phyloP scores from a whole-genome alignment of 2,888 invertebrate species.

The Diaperis boleti region DNA sequence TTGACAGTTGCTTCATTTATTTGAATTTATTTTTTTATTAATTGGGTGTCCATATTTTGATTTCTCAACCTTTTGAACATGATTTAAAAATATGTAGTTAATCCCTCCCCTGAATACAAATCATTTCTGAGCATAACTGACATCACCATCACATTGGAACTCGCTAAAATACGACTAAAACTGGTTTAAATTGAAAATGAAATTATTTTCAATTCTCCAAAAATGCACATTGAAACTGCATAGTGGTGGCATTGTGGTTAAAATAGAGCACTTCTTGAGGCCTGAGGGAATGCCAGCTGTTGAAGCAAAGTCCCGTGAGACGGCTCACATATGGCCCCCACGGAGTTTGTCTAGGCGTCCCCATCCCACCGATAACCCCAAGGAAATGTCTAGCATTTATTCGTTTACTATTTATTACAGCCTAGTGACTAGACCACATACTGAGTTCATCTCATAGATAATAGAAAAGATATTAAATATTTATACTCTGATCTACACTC shows the following conservation, averaged over 20 bases:
- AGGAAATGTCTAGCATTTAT: constrained; percentile 45
- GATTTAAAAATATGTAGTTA: too few species aligned
- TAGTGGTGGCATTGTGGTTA: not conserved
- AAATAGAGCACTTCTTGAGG: constrained; percentile 11
- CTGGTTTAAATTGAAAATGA: not conserved
- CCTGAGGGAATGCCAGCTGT: constrained; percentile 43
- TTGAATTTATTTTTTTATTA: too few species aligned
- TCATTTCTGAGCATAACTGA: too few species aligned
- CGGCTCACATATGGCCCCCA: constrained; percentile 37
- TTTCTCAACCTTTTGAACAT: too few species aligned
- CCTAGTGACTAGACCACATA: constrained; percentile 39
- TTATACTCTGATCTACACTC: constrained; percentile 3
- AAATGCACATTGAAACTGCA: not conserved
- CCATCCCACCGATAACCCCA: constrained; percentile 50
- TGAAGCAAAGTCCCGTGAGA: constrained; percentile 36
- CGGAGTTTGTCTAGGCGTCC: constrained; percentile 43
- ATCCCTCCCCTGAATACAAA: too few species aligned
- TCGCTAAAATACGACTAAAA: too few species aligned
- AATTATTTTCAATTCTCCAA: not conserved
- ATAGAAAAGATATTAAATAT: constrained; percentile 38
- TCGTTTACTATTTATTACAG: constrained; percentile 40
- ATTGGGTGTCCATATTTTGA: too few species aligned
- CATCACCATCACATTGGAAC: too few species aligned
- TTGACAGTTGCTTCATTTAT: too few species aligned
- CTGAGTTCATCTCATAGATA: constrained; percentile 39